phyloP scores from a whole-genome alignment of 2,888 invertebrate species.

The Agonum fuliginosum region DNA sequence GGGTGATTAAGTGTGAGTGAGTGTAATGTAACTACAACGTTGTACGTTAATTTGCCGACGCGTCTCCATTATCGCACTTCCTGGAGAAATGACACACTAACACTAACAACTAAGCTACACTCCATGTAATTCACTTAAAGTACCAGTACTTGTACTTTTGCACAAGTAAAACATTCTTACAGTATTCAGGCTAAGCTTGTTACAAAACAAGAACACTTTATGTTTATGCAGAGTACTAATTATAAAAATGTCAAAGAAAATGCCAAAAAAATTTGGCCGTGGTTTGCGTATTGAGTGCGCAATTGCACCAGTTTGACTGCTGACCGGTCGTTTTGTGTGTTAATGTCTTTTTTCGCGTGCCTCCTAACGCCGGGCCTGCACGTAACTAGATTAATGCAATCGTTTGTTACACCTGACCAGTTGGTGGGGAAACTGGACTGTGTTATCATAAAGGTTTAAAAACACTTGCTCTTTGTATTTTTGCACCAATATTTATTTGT shows the following conservation, averaged over 20 bases:
- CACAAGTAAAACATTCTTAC: constrained; percentile 43
- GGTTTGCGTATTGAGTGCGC: constrained; percentile 23
- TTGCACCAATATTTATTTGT: constrained; percentile 45
- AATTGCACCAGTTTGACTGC: constrained; percentile 46
- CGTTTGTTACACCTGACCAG: constrained; percentile 27
- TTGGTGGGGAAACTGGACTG: constrained; percentile 49
- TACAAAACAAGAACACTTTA: constrained; percentile 39
- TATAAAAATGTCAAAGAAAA: constrained; percentile 36
- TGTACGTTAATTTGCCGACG: constrained; percentile 9
- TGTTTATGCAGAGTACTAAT: constrained; percentile 44
- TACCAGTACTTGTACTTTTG: constrained; percentile 58
- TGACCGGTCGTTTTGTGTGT: constrained; percentile 34
- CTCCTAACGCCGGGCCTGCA: constrained; percentile 50
- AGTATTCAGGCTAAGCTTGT: constrained; percentile 54
- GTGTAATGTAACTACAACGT: neutral
- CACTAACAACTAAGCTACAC: constrained; percentile 35
- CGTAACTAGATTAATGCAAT: constrained; percentile 57
- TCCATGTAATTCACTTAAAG: constrained; percentile 53
- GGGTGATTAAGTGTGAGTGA: constrained; percentile 35
- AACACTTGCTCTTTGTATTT: constrained; percentile 20
- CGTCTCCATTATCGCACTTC: constrained; percentile 54
- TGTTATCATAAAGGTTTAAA: constrained; percentile 57
- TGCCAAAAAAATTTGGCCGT: neutral
- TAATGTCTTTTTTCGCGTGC: constrained; percentile 43
- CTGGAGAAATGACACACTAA: constrained; percentile 58